Percentiles rank a stretch among this genome's conserved stretches.
These are phyloP conservation scores for Sigmodon hispidus DNA, from an alignment of 2,113 vertebrate genomes.

Conservation along the genomic window DNA sequence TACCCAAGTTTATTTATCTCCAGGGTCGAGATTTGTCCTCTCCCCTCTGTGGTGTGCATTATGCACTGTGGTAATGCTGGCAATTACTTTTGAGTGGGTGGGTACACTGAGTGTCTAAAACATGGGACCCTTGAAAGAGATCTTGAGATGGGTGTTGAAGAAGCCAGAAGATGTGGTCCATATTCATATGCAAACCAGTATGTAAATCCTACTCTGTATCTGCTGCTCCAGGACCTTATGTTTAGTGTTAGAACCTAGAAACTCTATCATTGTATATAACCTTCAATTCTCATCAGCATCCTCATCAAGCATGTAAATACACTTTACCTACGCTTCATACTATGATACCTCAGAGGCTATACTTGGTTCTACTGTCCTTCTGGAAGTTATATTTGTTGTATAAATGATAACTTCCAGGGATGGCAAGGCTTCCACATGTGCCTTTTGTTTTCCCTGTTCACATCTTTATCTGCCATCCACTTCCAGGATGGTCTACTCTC, in stretches of 20 bases:
- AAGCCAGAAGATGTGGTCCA: neutral
- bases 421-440: neutral
- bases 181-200: neutral
- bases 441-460: neutral
- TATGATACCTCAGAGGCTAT: neutral
- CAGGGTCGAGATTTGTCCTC: slow-evolving; percentile 22
- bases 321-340: neutral
- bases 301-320: neutral
- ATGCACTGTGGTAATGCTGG: neutral
- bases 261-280: neutral
- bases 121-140: neutral
- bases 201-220: neutral
- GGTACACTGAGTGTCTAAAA: neutral
- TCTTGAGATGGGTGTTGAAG: neutral
- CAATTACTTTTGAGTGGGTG: neutral
- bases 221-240: neutral
- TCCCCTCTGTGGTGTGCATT: neutral
- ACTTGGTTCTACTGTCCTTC: neutral
- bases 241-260: neutral
- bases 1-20: neutral
- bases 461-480: too few relatives aligned
- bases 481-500: neutral
- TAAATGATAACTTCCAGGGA: slow-evolving; percentile 2
- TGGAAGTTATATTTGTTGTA: neutral
- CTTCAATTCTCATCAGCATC: neutral